Evolutionary conservation across 2,888 invertebrate genomes (phyloP).

Genomic region (Scrobipalpa costella): DNA sequence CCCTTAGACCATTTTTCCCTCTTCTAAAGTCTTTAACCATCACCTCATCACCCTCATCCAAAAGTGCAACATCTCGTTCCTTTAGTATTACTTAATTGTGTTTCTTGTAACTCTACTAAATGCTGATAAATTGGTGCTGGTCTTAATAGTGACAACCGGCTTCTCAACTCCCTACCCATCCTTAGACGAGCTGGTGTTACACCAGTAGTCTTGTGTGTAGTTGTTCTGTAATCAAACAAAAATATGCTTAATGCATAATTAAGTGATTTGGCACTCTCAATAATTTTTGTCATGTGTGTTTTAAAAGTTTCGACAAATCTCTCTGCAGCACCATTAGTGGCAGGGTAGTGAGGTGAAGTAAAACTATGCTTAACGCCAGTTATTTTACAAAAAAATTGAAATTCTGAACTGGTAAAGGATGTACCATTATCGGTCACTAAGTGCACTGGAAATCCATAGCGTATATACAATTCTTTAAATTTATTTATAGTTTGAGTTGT

Average conservation of each 20-base stretch:
- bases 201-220: conserved; percentile 29
- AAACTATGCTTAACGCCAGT: no score
- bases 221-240: conserved; percentile 30
- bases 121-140: conserved; percentile 30
- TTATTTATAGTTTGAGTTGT: conserved; percentile 27
- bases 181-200: conserved; percentile 28
- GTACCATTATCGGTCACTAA: conserved; percentile 36
- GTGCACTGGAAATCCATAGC: conserved; percentile 33
- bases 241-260: conserved; percentile 28
- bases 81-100: no score
- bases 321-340: no score
- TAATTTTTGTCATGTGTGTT: conserved; percentile 29
- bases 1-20: no score
- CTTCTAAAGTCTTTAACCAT: conserved; percentile 29
- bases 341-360: no score
- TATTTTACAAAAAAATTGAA: no score
- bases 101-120: no score
- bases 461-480: conserved; percentile 33
- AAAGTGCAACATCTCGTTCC: conserved; percentile 18
- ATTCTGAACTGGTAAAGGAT: conserved; percentile 33
- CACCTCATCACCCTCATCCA: conserved; percentile 29
- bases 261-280: conserved; percentile 25
- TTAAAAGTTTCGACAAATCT: conserved; percentile 34
- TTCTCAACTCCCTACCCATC: conserved; percentile 30
- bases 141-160: conserved; percentile 28